phyloP scores from a whole-genome alignment of 37 sponge, comb jelly and placozoan genomes.

The Ephydatia muelleri region DNA sequence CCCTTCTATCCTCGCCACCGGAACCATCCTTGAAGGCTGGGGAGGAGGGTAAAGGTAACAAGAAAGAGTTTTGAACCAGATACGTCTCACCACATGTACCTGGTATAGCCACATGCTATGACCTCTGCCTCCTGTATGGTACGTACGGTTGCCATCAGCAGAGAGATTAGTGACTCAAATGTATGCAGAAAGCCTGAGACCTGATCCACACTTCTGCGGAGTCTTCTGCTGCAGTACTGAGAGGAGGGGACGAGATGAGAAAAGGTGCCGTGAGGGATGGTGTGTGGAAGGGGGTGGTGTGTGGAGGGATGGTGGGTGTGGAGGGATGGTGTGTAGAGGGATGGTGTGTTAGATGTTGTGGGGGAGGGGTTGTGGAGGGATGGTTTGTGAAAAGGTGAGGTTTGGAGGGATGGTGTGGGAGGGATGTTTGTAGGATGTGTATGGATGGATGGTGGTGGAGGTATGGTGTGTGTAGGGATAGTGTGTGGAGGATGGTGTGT shows the following conservation, averaged over 20 bases:
- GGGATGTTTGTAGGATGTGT: no score
- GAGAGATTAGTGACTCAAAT: constrained; percentile 27
- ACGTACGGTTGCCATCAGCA: constrained; percentile 11
- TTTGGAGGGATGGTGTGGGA: no score
- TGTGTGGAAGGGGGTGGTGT: not conserved
- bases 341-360: not conserved
- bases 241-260: not conserved
- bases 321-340: not conserved
- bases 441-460: no score
- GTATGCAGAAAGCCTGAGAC: not conserved
- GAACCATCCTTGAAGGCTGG: constrained; percentile 14
- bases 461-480: no score
- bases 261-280: not conserved
- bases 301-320: not conserved
- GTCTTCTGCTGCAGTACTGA: not conserved
- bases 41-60: not conserved
- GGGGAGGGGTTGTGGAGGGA: no score
- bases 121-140: constrained; percentile 34
- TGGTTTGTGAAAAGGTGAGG: not conserved
- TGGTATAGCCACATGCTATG: constrained; percentile 21
- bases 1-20: constrained; percentile 4
- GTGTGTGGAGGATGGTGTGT: no score
- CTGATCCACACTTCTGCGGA: no score
- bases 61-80: not conserved
- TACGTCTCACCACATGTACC: not conserved